Base-by-base conservation (phyloP, 2,113 vertebrate genomes). In the Gorsachius goisagi region DNA sequence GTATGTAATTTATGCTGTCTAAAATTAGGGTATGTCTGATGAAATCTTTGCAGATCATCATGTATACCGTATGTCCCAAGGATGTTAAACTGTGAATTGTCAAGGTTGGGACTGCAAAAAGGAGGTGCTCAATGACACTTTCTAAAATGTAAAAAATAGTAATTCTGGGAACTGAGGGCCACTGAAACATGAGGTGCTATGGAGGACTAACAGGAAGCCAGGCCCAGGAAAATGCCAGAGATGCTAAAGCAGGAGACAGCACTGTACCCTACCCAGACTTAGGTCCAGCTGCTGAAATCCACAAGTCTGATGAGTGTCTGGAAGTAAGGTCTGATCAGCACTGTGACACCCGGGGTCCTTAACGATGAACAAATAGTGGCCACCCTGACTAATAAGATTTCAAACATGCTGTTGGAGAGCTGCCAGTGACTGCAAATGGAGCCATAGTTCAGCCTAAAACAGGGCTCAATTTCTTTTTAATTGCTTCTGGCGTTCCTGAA, bases 401-500 rank as follows among this genome's bases (percentile, higher is more conserved):
- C 78, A 88, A 93, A 44, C 21, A 24, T 67, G 47, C 49, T 77
- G 30, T 28, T 94, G 93, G 90, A 86, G n/a, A 75, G 18, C 44
- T 89, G 79, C 90, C 95, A 90, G 56, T 9, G 27, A 64, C 85
- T 90, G 88, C 79, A 96, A 93, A 92, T 90, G 86, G 80, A 90
- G 83, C 63, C 77, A 77, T 52, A 90, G 82, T 74, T 93, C 83
- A 80, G 63, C 55, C 55, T 96, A 85, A 88, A 93, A 69, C 45
- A 69, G 56, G 50, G 39, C 27, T 93, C 88, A 67, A 77, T 90
- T 91, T 80, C 82, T 74, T 97, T 92, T 77, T 96, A 96, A 97
- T 95, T 97, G 92, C 79, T 96, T 96, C 88, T 94, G 85, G 85
- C 85, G 74, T 91, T 95, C 66, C 53, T 85, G 77, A 93, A 78